phyloP scores from a whole-genome alignment of 2,888 invertebrate species.

The Sicus ferrugineus region DNA sequence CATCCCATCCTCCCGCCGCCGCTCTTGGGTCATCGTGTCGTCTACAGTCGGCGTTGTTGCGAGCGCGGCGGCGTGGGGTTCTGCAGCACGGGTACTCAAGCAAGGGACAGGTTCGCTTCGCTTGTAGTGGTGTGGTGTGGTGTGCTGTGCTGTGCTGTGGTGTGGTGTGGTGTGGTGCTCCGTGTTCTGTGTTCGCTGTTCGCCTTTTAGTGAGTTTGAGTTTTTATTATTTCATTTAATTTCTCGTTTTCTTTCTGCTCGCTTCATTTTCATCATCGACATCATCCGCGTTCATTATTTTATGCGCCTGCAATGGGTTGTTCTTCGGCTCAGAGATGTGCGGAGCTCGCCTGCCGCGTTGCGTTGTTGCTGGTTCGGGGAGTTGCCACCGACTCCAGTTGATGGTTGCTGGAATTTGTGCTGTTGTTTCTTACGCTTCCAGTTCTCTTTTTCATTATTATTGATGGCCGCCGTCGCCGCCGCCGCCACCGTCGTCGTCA shows the following conservation, averaged over 20 bases:
- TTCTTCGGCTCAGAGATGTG: neutral
- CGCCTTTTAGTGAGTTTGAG: conserved; percentile 34
- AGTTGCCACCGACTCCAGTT: conserved; percentile 12
- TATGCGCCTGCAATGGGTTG: conserved; percentile 41
- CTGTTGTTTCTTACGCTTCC: conserved; percentile 1
- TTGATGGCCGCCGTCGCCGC: conserved; percentile 31
- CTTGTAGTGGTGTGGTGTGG: conserved; percentile 9
- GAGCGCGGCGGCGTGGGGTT: neutral
- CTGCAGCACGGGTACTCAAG: neutral
- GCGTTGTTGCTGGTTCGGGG: conserved; percentile 20
- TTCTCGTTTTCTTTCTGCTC: conserved; percentile 26
- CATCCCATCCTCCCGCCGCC: neutral
- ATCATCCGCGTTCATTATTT: conserved; percentile 39
- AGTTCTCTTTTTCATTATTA: conserved; percentile 24
- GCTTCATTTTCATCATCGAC: conserved; percentile 32
- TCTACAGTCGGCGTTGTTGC: neutral
- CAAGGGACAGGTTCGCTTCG: neutral
- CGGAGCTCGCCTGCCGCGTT: no score
- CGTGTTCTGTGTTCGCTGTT: neutral
- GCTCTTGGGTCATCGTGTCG: neutral
- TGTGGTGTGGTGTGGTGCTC: neutral
- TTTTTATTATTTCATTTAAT: conserved; percentile 33
- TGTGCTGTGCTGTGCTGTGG: neutral
- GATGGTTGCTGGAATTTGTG: conserved; percentile 21
- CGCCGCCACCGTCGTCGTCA: no score